These are phyloP conservation scores for Porites australiensis DNA, from an alignment of 64 coral and sea anemone genomes.

Conservation along the genomic window DNA sequence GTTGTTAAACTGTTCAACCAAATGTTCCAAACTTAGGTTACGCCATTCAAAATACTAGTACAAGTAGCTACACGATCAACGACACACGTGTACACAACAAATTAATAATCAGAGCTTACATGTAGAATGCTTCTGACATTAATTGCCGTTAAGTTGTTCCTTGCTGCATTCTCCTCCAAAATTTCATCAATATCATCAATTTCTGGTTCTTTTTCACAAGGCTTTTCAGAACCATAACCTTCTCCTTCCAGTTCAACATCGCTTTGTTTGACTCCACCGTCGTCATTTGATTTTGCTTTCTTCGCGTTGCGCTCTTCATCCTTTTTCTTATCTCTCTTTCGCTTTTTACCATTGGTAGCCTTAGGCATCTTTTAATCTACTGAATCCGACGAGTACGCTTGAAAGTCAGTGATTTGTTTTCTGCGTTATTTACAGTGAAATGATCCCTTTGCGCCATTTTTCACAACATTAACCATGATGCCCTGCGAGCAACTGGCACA, in stretches of 20 bases:
- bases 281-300: conserved; percentile 37
- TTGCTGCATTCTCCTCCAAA: conserved; percentile 63
- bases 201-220: conserved; percentile 1
- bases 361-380: conserved; percentile 48
- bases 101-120: conserved; percentile 14
- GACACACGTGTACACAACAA: no score
- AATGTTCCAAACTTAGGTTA: no score
- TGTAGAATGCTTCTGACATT: conserved; percentile 79
- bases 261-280: not conserved
- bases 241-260: not conserved
- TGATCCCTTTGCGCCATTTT: conserved; percentile 26
- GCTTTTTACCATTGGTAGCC: conserved; percentile 47
- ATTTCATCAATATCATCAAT: conserved; percentile 41
- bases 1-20: no score
- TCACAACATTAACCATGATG: conserved; percentile 5
- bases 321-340: conserved; percentile 55
- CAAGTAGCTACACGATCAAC: no score
- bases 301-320: conserved; percentile 30
- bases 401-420: not conserved
- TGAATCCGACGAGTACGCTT: not conserved
- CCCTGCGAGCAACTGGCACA: not conserved
- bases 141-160: conserved; percentile 63
- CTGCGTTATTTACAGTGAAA: not conserved
- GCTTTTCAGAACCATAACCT: not conserved
- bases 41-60: no score